phyloP scores from a whole-genome alignment of 2,797 vertebrate species.

The Sebastes itinus region DNA sequence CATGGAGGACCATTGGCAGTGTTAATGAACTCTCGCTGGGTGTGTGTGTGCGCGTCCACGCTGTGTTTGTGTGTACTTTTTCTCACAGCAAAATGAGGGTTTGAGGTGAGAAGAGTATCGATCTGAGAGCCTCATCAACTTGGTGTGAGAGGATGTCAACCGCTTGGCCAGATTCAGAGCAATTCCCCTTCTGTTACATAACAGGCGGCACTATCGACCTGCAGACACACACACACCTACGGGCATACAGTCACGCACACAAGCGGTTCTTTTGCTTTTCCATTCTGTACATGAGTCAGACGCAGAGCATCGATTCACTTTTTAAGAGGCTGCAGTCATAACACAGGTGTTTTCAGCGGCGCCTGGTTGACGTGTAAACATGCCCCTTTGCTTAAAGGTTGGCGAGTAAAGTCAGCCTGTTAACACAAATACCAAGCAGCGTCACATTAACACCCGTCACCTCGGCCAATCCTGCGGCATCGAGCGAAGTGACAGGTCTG shows the following conservation, averaged over 20 bases:
- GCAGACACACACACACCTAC: slow-evolving; percentile 29
- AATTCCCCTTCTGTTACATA: slow-evolving; percentile 65
- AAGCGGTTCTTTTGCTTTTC: slow-evolving; percentile 21
- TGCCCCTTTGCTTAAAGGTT: slow-evolving; percentile 52
- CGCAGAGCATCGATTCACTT: slow-evolving; percentile 46
- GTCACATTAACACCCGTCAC: slow-evolving; percentile 48
- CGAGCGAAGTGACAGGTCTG: slow-evolving; percentile 37
- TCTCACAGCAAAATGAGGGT: slow-evolving; percentile 58
- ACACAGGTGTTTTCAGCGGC: slow-evolving; percentile 48
- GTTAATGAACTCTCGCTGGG: slow-evolving; percentile 69
- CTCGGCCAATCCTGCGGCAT: slow-evolving; percentile 32
- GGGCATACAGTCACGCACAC: background rate
- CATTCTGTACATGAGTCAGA: slow-evolving; percentile 39
- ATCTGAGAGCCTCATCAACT: slow-evolving; percentile 75
- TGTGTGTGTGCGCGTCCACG: background rate
- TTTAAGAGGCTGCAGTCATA: slow-evolving; percentile 56
- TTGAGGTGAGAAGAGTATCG: slow-evolving; percentile 71
- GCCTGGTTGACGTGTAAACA: slow-evolving; percentile 47
- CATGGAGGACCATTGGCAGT: slow-evolving; percentile 59
- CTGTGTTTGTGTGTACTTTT: slow-evolving; percentile 38
- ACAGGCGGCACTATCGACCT: slow-evolving; percentile 66
- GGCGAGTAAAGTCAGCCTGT: slow-evolving; percentile 24
- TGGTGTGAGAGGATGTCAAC: slow-evolving; percentile 67
- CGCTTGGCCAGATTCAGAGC: slow-evolving; percentile 56
- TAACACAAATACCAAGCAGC: slow-evolving; percentile 47